Evolutionary conservation across 2,797 vertebrate species (phyloP).

Genomic region (Peromyscus melanophrys): DNA sequence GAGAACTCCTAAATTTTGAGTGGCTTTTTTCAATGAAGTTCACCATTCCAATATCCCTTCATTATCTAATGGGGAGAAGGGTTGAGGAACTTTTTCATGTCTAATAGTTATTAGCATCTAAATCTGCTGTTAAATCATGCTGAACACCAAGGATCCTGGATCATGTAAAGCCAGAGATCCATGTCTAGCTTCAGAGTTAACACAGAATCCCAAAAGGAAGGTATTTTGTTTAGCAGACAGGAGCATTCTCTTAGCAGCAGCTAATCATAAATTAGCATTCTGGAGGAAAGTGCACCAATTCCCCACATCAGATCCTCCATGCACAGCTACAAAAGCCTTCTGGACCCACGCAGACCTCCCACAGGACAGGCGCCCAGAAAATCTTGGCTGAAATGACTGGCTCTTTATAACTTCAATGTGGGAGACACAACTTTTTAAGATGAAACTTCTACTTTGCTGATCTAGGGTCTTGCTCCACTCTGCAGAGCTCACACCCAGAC

Average conservation of each 20-base stretch:
- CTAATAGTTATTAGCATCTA: neutral
- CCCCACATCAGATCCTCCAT: neutral
- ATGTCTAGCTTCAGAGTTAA: neutral
- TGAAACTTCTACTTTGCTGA: neutral
- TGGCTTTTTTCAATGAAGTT: neutral
- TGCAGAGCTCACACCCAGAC: neutral
- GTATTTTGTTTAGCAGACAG: slow-evolving; percentile 23
- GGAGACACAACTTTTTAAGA: neutral
- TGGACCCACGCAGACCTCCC: neutral
- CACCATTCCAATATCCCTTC: neutral
- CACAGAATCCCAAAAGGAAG: neutral
- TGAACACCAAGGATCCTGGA: neutral
- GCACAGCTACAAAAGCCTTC: slow-evolving; percentile 7
- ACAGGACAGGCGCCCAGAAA: neutral
- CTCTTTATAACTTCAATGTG: slow-evolving; percentile 8
- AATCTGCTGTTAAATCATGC: neutral
- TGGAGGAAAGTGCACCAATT: neutral
- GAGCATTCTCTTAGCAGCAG: neutral
- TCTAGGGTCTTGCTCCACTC: neutral
- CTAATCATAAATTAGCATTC: neutral
- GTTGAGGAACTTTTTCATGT: neutral
- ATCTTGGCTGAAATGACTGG: neutral
- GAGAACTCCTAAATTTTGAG: neutral
- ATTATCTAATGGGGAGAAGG: neutral
- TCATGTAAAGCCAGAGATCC: neutral